Evolutionary conservation across 2,113 vertebrate species (phyloP).

Genomic region (Leptobrachium leishanense): DNA sequence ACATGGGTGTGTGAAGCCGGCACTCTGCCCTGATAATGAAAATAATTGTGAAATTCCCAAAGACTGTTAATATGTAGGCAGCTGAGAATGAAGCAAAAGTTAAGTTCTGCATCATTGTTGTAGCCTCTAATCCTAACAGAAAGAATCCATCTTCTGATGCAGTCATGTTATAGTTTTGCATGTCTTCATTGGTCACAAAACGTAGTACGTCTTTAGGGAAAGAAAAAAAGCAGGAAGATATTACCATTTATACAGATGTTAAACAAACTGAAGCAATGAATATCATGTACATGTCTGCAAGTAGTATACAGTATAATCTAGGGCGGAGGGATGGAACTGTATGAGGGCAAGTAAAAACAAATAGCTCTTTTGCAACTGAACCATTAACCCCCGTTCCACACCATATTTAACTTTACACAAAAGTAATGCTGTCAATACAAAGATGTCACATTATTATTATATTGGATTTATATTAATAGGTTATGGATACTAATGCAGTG

Average conservation of each 20-base stretch:
- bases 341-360: neutral
- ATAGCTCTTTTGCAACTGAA: neutral
- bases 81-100: neutral
- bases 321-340: neutral
- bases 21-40: neutral
- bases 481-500: no score
- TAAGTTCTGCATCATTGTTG: neutral
- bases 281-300: no score
- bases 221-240: no score
- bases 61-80: conserved; percentile 11
- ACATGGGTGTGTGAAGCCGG: conserved; percentile 25
- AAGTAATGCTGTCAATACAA: no score
- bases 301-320: no score
- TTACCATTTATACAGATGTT: no score
- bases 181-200: neutral
- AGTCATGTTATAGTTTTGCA: neutral
- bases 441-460: no score
- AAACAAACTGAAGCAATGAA: no score
- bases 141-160: neutral
- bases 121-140: conserved; percentile 15
- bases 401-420: no score
- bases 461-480: no score
- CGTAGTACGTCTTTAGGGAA: no score
- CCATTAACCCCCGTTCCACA: no score
- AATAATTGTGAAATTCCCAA: conserved; percentile 8